Base-by-base conservation (phyloP, 2,113 vertebrate genomes). In the Mesembrinibis cayennensis region DNA sequence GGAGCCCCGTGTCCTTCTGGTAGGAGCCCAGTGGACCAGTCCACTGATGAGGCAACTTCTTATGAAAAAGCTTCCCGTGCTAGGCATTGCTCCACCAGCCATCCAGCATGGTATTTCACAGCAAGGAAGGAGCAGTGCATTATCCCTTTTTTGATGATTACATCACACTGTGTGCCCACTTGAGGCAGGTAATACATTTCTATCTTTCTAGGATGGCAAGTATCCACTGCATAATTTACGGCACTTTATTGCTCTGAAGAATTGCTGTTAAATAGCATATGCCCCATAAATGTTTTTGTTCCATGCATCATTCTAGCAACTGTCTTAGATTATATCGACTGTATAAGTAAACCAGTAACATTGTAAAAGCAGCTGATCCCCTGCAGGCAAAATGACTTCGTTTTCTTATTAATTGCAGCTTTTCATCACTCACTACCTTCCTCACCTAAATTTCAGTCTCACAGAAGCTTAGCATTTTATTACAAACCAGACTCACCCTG, bases 231-330 rank as follows among this genome's bases (percentile, higher is more conserved):
- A 61, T 89, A 83, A 87, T 97, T 97, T 87, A 91, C 7, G 14
- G 42, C 47, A 91, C 67, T 95, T 92, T 91, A 66, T 94, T 92
- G 42, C 44, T 94, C 22, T 89, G 79, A 59, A 53, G 94, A 97
- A 90, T 72, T 97, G 74, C 59, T 97, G 62, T 91, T 80, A 89
- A 95, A 21, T 71, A 93, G 70, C 44, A n/a, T 38, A 71, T 94
- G 89, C 79, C 55, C 27, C 89, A 59, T 82, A 96, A 89, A 94
- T 3, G 13, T 65, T 71, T 74, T 72, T 90, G 62, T 45, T 89
- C 12, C 26, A 11, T 40, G 69, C 53, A 23, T 63, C 70, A 14
- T 85, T 83, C 30, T 53, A 96, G 49, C n/a, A 82, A 95, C 91
- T 97, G 47, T 72, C 52, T 96, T 81, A 76, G 40, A 89, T 90